Evolutionary conservation across 2,888 invertebrate species (phyloP), one percentile per base, ranked within the genome.

Genomic region (Nasonovia ribisnigri): DNA sequence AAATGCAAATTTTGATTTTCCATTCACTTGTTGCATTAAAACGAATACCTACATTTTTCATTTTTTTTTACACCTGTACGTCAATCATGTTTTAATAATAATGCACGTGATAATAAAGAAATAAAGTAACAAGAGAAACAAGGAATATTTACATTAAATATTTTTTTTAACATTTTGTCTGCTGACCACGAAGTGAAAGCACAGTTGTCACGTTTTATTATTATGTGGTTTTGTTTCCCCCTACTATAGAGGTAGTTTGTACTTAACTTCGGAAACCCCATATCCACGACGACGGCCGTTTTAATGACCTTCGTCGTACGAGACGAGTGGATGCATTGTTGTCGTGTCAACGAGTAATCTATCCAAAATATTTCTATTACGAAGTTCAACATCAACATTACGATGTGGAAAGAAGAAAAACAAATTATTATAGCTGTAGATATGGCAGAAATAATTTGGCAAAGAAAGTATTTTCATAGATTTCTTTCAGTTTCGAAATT

Each of bases 191-290:
- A 91, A 94, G 88, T 91, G 93, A 91, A 92, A 94, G 90, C 91
- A 94, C 48, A 86, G 43, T 93, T 86, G 92, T 91, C 84, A 87
- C 92, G 87, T 77, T 90, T 88, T 92, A 51, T 88, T 92, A 51
- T 92, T 84, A 90, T 84, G 87, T 36, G 57, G 86, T 94, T 94
- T 94, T 92, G 48, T 87, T 60, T 84, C 29, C 92, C 67, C 51
- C 51, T 42, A 36, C 87, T 67, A 60, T 36, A 48, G 51, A 67
- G 48, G 67, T 84, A 46, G 13, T 36, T 91, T n/a, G 43, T 57
- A 57, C 84, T 84, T 88, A 88, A 92, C 87, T 88, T 88, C 67
- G 51, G 88, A 92, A 92, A 92, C 67, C 88, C 88, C 88, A 92
- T 46, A 46, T 87, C 57, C 67, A 92, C 29, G 48, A 36, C 60